Percentiles rank a stretch among this genome's conserved stretches.
Conservation (phyloP, 2,113 vertebrate genomes). For the Capricornis sumatraensis region DNA sequence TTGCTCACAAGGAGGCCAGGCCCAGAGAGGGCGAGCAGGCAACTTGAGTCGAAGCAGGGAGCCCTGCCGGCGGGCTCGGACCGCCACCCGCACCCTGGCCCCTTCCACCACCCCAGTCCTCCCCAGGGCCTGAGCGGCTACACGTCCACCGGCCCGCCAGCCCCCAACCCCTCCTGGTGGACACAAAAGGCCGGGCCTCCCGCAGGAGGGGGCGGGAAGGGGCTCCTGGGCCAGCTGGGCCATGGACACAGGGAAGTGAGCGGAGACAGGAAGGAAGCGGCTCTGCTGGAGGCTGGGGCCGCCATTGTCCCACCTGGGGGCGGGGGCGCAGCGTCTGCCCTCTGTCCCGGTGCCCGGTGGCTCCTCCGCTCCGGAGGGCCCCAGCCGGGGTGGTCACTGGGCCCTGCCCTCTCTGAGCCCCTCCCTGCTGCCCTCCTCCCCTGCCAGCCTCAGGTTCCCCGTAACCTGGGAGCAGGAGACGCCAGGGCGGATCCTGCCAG, state of each 20-base stretch:
- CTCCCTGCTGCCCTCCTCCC: background rate
- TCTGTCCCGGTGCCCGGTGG: background rate
- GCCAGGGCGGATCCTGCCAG: background rate
- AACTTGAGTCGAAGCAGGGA: background rate
- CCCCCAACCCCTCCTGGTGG: background rate
- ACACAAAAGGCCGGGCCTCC: slow-evolving; percentile 14
- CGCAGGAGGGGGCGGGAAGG: background rate
- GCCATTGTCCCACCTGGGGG: slow-evolving; percentile 56
- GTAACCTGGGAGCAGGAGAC: background rate
- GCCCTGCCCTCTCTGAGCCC: background rate
- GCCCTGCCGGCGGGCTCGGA: rapidly evolving
- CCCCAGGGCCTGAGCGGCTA: background rate
- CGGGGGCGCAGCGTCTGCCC: background rate
- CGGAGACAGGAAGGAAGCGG: slow-evolving; percentile 52
- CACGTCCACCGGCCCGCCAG: background rate
- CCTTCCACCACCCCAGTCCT: background rate
- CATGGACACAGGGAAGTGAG: background rate
- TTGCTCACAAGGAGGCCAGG: background rate
- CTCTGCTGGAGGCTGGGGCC: background rate
- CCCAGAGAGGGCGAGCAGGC: background rate
- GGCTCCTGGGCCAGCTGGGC: slow-evolving; percentile 46
- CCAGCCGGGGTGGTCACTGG: background rate
- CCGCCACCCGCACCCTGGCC: background rate
- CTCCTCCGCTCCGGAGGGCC: background rate
- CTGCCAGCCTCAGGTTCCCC: slow-evolving; percentile 12